These are phyloP conservation scores for Enoplosus armatus DNA, from an alignment of 2,797 vertebrate species.

Conservation along the genomic window DNA sequence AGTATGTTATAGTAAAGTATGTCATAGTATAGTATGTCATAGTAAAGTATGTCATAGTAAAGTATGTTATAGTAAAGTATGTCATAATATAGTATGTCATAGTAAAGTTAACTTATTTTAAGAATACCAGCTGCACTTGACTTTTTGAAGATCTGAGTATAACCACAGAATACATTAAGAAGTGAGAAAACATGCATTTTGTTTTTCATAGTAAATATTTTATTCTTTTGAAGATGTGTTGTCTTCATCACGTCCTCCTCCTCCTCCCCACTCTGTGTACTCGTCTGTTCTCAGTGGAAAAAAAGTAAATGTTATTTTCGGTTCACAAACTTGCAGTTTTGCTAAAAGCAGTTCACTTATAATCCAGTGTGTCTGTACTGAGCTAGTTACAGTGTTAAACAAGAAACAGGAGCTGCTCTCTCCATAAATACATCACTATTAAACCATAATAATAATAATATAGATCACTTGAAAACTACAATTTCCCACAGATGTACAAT, in stretches of 20 bases:
- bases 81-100: too few relatives aligned
- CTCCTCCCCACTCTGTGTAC: background rate
- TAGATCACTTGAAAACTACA: background rate
- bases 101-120: too few relatives aligned
- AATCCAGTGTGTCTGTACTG: slow-evolving; percentile 52
- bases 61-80: too few relatives aligned
- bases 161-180: background rate
- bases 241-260: background rate
- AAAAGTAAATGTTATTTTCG: background rate
- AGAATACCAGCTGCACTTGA: too few relatives aligned
- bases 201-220: slow-evolving; percentile 9
- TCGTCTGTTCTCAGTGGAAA: background rate
- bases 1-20: too few relatives aligned
- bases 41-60: too few relatives aligned
- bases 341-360: slow-evolving; percentile 14
- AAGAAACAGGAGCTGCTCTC: slow-evolving; percentile 14
- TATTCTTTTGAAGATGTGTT: background rate
- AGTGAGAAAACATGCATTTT: background rate
- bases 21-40: too few relatives aligned
- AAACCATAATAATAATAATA: background rate
- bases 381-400: slow-evolving; percentile 39
- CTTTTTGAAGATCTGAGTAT: too few relatives aligned
- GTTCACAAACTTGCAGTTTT: background rate
- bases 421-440: slow-evolving; percentile 38
- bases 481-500: slow-evolving; percentile 18